These are phyloP conservation scores for Brachionus manjavacas DNA, from an alignment of 1,140 invertebrate species.

Conservation along the genomic window DNA sequence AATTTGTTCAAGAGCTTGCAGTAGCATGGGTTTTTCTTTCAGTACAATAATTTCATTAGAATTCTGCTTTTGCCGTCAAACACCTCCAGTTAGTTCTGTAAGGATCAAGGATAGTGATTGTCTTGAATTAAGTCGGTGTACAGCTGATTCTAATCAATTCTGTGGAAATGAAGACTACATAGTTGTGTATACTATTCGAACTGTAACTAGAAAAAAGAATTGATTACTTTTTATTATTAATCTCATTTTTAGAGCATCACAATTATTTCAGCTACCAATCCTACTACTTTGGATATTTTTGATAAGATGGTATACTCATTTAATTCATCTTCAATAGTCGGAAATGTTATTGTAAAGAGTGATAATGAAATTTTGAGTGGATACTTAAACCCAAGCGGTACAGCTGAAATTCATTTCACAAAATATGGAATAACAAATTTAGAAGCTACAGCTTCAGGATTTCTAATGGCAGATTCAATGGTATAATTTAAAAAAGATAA, in stretches of 20 bases:
- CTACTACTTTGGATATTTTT: neutral
- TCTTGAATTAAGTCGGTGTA: neutral
- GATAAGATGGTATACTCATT: neutral
- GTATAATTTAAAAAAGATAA: neutral
- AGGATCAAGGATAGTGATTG: neutral
- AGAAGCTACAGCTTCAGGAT: neutral
- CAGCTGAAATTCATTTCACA: neutral
- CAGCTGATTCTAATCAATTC: neutral
- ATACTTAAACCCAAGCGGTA: neutral
- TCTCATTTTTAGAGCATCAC: neutral
- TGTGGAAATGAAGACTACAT: neutral
- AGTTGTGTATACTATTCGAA: neutral
- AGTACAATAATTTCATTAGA: neutral
- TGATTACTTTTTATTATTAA: neutral
- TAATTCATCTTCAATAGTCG: neutral
- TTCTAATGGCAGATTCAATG: neutral
- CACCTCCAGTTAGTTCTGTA: neutral
- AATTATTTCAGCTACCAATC: neutral
- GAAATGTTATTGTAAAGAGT: neutral
- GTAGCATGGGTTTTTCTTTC: constrained; percentile 4
- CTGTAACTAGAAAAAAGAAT: neutral
- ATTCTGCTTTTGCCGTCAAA: neutral
- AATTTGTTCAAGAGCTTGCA: neutral
- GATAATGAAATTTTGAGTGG: neutral
- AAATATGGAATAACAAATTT: neutral